These are phyloP conservation scores for Balaenoptera acutorostrata DNA, from an alignment of 2,113 vertebrate genomes.

Conservation along the genomic window DNA sequence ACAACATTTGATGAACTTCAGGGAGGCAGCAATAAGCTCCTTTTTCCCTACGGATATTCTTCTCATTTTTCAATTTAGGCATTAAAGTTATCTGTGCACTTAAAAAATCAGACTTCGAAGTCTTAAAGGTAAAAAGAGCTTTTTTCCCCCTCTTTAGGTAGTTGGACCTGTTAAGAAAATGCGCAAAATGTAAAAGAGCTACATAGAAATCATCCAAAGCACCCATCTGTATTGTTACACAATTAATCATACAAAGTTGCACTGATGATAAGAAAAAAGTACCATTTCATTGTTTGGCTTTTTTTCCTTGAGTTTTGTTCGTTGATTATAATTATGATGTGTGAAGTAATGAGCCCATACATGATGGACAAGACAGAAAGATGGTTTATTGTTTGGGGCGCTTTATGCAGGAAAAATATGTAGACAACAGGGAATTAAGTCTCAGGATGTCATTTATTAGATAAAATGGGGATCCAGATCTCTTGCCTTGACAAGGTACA, in stretches of 20 bases:
- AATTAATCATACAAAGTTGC: conserved; percentile 34
- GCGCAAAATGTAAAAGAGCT: conserved; percentile 40
- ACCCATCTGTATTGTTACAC: neutral
- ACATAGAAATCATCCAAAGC: neutral
- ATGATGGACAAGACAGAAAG: conserved; percentile 57
- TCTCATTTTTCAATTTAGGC: conserved; percentile 78
- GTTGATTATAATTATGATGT: conserved; percentile 70
- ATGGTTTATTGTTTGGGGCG: conserved; percentile 67
- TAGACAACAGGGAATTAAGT: conserved; percentile 52
- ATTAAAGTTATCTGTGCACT: conserved; percentile 72
- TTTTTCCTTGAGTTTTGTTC: conserved; percentile 51
- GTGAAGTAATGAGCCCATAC: conserved; percentile 57
- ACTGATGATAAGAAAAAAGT: neutral
- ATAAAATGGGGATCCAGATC: neutral
- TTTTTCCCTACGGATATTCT: conserved; percentile 69
- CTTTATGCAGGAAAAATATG: conserved; percentile 40
- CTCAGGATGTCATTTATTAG: conserved; percentile 46
- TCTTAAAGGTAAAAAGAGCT: conserved; percentile 69
- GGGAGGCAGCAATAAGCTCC: conserved; percentile 67
- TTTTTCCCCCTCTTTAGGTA: neutral
- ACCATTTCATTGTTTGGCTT: conserved; percentile 36
- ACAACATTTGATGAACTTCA: conserved; percentile 76
- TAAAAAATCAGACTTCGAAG: conserved; percentile 68
- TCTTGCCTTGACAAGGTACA: neutral
- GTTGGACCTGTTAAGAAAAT: conserved; percentile 58